Base-by-base conservation (phyloP, 1,140 invertebrate genomes). In the Papilio helenus region DNA sequence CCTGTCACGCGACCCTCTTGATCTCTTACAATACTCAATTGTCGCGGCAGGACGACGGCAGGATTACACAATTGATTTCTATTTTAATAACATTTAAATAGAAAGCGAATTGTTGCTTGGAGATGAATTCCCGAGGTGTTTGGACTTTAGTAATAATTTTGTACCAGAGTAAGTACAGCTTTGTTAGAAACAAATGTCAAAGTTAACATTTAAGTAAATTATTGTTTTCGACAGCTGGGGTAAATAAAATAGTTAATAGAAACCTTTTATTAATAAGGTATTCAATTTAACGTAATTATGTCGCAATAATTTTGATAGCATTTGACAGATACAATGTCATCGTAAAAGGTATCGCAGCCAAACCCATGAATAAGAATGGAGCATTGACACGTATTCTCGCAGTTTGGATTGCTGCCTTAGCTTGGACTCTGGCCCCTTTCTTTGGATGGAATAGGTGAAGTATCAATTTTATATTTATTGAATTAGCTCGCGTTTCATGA, bases 381-480 rank as follows among this genome's bases (percentile, higher is more conserved):
- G 96, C 97, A 46, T 90, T 97, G 79, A 85, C 96, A 8, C 95
- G 96, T 86, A 96, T 97, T 23, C 88, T 97, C 7, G 94, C 95
- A 16, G 96, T 97, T 72, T 98, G 97, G 97, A 78, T 94, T 1
- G 96, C 96, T 91, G 95, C 96, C 4, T 91, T 96, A 61, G 95
- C 94, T 73, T 97, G 97, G 97, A 96, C 97, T 72, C 81, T 97
- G 39, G 95, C 96, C 16, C 97, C 97, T 2, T 92, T 96, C 86
- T 95, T 97, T 84, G 96, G 96, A 81, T 97, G 96, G 96, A 96
- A 96, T 88, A 95, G 96, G 96, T 96, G 88, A 72, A 87, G 55
- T 76, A 71, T n/a, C 10, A 42, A 20, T 44, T 44, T 34, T 34
- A 34, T 34, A 4, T 2, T n/a, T n/a, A n/a, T n/a, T n/a, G n/a